phyloP scores from a whole-genome alignment of 2,888 invertebrate species.

The Amitus sp. region DNA sequence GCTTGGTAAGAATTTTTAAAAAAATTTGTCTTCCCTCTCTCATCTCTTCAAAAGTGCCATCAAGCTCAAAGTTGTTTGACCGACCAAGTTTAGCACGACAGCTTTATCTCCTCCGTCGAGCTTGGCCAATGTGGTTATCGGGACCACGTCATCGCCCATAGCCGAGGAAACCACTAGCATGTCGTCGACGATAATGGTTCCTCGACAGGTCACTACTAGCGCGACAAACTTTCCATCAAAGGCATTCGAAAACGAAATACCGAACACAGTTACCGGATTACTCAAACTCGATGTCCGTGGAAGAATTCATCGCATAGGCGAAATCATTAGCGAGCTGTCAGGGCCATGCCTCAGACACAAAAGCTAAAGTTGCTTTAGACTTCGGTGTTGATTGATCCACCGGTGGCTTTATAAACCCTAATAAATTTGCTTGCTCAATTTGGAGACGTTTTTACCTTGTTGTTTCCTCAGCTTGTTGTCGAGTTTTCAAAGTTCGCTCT shows the following conservation, averaged over 20 bases:
- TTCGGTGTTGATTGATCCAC: too few species aligned
- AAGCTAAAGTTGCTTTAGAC: too few species aligned
- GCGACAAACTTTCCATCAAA: slow-evolving; percentile 41
- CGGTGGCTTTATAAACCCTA: too few species aligned
- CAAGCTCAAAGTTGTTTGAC: slow-evolving; percentile 16
- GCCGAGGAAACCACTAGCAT: slow-evolving; percentile 17
- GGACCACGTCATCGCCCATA: slow-evolving; percentile 23
- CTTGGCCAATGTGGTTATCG: slow-evolving; percentile 16
- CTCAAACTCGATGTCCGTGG: slow-evolving; percentile 89
- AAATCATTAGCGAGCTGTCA: slow-evolving; percentile 84
- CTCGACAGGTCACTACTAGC: slow-evolving; percentile 22
- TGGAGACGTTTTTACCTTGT: too few species aligned
- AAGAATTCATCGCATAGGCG: slow-evolving; percentile 85
- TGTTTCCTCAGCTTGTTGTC: too few species aligned
- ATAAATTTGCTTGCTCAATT: too few species aligned
- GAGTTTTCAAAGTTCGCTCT: too few species aligned
- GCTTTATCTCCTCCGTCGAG: slow-evolving; percentile 13
- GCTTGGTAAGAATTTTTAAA: too few species aligned
- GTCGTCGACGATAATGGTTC: slow-evolving; percentile 27
- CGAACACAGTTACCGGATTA: slow-evolving; percentile 68
- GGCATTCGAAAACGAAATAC: slow-evolving; percentile 48
- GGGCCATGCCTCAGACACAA: slow-evolving; percentile 85
- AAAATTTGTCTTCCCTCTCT: too few species aligned
- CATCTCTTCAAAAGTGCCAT: slow-evolving; percentile 65
- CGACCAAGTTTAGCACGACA: slow-evolving; percentile 17